Percentiles rank a stretch among this genome's conserved stretches.
These are phyloP conservation scores for Athripsodes cinereus DNA, from an alignment of 2,888 invertebrate species.

Conservation along the genomic window DNA sequence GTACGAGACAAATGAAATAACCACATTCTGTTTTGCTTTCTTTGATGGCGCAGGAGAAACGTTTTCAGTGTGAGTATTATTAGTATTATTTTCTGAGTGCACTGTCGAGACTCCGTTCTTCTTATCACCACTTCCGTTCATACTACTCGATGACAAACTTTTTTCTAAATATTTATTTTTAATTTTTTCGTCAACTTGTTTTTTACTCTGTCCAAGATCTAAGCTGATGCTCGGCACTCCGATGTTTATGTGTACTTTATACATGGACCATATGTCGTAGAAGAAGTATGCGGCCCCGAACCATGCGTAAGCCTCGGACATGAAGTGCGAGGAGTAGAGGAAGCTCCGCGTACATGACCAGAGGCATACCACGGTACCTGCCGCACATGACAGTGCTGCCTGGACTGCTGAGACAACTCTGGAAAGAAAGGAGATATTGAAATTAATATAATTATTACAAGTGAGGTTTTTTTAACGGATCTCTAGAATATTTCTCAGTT, in stretches of 20 bases:
- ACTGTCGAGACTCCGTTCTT: slow-evolving; percentile 1
- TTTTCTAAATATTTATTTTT: not conserved
- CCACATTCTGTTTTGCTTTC: not conserved
- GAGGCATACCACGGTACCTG: slow-evolving; percentile 59
- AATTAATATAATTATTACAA: no score
- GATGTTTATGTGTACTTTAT: slow-evolving; percentile 53
- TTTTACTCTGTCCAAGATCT: not conserved
- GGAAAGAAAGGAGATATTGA: slow-evolving; percentile 23
- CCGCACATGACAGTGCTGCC: slow-evolving; percentile 59
- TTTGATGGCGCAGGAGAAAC: not conserved
- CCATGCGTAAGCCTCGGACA: slow-evolving; percentile 73
- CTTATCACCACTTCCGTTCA: not conserved
- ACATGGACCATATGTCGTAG: slow-evolving; percentile 78
- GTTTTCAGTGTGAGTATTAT: no score
- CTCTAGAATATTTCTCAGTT: no score
- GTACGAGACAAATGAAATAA: slow-evolving; percentile 45
- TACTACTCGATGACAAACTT: not conserved
- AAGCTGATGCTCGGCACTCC: not conserved
- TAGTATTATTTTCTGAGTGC: not conserved
- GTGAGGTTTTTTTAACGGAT: no score
- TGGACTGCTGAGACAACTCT: slow-evolving; percentile 70
- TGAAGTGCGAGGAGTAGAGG: slow-evolving; percentile 61
- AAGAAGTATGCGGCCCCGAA: slow-evolving; percentile 74
- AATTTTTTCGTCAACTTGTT: slow-evolving; percentile 12
- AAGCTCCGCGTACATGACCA: slow-evolving; percentile 66